phyloP scores from a whole-genome alignment of 2,113 vertebrate species.

The Lanius ludovicianus region DNA sequence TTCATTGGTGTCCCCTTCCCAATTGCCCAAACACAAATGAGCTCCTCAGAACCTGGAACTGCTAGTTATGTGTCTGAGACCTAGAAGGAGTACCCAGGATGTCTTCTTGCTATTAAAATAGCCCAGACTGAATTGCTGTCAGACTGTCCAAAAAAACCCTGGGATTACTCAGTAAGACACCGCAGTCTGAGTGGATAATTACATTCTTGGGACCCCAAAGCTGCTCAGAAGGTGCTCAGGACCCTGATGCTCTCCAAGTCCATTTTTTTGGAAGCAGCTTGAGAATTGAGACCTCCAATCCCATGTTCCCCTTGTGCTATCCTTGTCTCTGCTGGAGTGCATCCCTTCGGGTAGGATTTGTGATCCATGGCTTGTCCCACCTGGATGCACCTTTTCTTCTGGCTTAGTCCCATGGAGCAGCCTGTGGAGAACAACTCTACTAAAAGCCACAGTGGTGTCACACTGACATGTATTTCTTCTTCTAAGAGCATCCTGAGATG shows the following conservation, averaged over 20 bases:
- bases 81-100: not conserved
- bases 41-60: not conserved
- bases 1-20: not conserved
- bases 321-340: not conserved
- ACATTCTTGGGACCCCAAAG: not conserved
- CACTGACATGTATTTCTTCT: constrained; percentile 2
- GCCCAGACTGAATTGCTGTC: not conserved
- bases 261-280: not conserved
- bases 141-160: not conserved
- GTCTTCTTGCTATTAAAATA: not conserved
- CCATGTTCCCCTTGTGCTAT: accelerated
- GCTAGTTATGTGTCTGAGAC: not conserved
- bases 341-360: not conserved
- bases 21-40: not conserved
- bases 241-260: not conserved
- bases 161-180: not conserved
- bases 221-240: not conserved
- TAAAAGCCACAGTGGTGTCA: not conserved
- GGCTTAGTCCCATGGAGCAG: not conserved
- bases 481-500: not conserved
- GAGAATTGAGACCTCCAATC: not conserved
- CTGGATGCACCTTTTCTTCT: not conserved
- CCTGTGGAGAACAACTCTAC: not conserved
- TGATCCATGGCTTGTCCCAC: not conserved
- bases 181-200: not conserved